A percentile compares a stretch with the other conserved stretches of the same genome.
Conservation (phyloP, 2,888 invertebrate species). For the Tipula helvola region DNA sequence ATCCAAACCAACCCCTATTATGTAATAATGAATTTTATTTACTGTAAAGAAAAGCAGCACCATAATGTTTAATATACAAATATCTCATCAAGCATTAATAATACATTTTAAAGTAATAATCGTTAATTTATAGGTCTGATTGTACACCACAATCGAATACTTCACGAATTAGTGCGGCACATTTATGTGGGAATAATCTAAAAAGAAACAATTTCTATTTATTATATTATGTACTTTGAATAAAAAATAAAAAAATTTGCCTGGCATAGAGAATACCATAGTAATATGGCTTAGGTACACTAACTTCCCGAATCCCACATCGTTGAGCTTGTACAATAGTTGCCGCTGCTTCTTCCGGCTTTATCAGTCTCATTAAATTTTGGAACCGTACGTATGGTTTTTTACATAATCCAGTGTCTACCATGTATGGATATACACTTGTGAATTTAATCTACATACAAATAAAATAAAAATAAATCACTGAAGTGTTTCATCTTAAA, state of each 20-base stretch:
- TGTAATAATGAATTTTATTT: too few relatives aligned
- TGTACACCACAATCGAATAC: conserved; percentile 57
- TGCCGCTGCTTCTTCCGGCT: conserved; percentile 48
- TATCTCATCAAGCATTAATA: neutral
- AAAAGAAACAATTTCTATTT: conserved; percentile 26
- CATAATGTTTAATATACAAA: too few relatives aligned
- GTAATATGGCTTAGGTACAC: conserved; percentile 49
- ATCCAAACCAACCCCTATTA: too few relatives aligned
- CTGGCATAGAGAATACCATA: conserved; percentile 26
- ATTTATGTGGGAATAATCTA: conserved; percentile 43
- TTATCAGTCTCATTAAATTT: conserved; percentile 46
- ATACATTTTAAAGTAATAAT: neutral
- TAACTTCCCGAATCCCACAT: conserved; percentile 44
- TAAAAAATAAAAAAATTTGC: conserved; percentile 11
- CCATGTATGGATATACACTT: conserved; percentile 76
- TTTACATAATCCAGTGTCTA: conserved; percentile 74
- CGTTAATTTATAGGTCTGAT: conserved; percentile 29
- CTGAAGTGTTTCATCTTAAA: neutral
- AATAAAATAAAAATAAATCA: neutral
- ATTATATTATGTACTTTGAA: neutral
- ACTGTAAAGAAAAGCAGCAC: too few relatives aligned
- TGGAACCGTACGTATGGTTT: conserved; percentile 60
- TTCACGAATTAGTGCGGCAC: conserved; percentile 41
- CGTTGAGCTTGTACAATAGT: conserved; percentile 56
- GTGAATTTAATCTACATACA: conserved; percentile 57